Percentiles rank a stretch among this genome's conserved stretches.
phyloP scores from a whole-genome alignment of 2,797 vertebrate species.

The Clarias fuscus region DNA sequence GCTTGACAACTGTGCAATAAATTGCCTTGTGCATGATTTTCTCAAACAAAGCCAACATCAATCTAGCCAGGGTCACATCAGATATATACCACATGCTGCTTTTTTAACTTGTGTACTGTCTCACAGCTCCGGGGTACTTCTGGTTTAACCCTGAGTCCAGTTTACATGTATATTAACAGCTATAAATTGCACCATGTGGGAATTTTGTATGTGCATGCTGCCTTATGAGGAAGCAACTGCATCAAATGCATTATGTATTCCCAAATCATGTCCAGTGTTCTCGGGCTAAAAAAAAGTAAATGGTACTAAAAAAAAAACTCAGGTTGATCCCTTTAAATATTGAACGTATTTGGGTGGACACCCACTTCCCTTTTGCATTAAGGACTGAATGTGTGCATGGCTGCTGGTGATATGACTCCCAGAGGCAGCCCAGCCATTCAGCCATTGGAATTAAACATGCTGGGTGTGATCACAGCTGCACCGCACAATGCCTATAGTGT shows the following conservation, averaged over 20 bases:
- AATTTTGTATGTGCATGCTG: neutral
- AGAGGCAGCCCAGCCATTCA: neutral
- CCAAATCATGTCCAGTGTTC: neutral
- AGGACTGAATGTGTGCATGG: slow-evolving; percentile 5
- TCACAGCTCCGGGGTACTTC: neutral
- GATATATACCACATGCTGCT: neutral
- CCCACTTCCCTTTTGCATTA: slow-evolving; percentile 3
- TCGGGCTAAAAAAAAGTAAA: neutral
- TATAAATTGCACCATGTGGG: neutral
- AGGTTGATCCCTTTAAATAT: slow-evolving; percentile 23
- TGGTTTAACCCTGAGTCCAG: neutral
- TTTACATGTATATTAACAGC: slow-evolving; percentile 3
- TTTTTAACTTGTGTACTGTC: neutral
- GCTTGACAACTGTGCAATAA: slow-evolving; percentile 25
- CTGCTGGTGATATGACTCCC: slow-evolving; percentile 26
- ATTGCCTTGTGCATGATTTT: slow-evolving; percentile 20
- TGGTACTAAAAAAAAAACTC: neutral
- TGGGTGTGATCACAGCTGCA: slow-evolving; percentile 46
- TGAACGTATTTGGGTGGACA: neutral
- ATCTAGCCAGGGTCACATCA: slow-evolving; percentile 25
- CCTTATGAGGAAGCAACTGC: neutral
- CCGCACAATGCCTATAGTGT: slow-evolving; percentile 28
- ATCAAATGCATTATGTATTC: neutral
- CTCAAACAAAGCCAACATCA: slow-evolving; percentile 20
- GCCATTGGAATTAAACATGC: slow-evolving; percentile 15